Percentiles rank a stretch among this genome's conserved stretches.
These are phyloP conservation scores for Orthonychiurus folsomi DNA, from an alignment of 2,888 invertebrate species.

Conservation along the genomic window DNA sequence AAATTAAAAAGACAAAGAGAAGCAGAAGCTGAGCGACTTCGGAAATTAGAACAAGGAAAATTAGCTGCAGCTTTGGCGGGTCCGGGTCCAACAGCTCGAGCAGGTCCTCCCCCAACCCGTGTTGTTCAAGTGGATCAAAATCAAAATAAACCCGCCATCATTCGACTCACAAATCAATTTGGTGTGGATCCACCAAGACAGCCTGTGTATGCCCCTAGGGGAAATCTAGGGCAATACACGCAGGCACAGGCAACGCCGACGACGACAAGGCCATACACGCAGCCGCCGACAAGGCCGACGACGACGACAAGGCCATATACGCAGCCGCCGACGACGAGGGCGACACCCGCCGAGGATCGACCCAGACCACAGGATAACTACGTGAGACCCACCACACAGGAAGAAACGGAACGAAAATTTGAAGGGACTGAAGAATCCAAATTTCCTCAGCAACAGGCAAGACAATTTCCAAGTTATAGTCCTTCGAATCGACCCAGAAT, in stretches of 20 bases:
- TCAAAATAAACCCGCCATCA: neutral
- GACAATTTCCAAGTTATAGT: slow-evolving; percentile 12
- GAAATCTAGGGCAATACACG: neutral
- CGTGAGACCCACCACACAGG: neutral
- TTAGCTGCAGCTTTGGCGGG: slow-evolving; percentile 1
- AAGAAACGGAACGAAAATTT: neutral
- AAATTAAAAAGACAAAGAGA: neutral
- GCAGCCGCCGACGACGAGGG: neutral
- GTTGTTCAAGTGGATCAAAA: slow-evolving; percentile 7
- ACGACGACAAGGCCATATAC: neutral
- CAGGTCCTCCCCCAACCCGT: neutral
- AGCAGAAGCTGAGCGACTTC: neutral
- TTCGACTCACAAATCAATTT: neutral
- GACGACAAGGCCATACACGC: neutral
- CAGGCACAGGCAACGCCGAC: neutral
- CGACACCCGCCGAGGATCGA: neutral
- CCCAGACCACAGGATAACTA: neutral
- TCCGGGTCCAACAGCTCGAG: neutral
- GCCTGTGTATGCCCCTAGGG: neutral
- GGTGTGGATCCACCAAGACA: neutral
- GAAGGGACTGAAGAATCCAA: neutral
- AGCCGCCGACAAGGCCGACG: neutral
- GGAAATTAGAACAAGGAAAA: slow-evolving; percentile 4
- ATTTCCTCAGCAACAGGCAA: slow-evolving; percentile 12
- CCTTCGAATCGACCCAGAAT: neutral